Evolutionary conservation across 1,140 invertebrate species (phyloP).

Genomic region (Rhagoletis pomonella): DNA sequence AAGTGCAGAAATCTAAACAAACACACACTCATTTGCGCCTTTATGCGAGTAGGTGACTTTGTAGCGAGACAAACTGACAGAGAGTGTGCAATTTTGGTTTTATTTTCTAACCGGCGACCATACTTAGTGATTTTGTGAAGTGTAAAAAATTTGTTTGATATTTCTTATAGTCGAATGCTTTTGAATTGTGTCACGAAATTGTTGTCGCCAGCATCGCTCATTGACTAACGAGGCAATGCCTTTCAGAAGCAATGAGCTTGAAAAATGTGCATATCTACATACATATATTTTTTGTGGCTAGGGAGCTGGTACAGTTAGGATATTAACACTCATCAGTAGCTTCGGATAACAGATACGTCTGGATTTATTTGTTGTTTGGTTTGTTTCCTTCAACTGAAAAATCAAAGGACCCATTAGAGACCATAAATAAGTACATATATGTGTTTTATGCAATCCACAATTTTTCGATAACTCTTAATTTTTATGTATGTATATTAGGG

Average conservation of each 20-base stretch:
- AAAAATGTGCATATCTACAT: not conserved
- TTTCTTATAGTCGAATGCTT: constrained; percentile 20
- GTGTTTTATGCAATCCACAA: no score
- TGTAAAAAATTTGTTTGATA: constrained; percentile 46
- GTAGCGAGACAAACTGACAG: not conserved
- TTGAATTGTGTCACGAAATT: not conserved
- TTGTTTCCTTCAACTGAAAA: no score
- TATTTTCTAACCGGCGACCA: not conserved
- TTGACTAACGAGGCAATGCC: constrained; percentile 7
- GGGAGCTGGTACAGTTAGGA: no score
- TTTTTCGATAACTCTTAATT: no score
- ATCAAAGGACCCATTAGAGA: no score
- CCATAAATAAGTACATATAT: no score
- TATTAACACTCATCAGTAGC: no score
- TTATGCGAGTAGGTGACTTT: no score
- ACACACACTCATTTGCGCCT: not conserved
- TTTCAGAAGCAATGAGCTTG: constrained; percentile 37
- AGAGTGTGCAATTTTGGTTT: constrained; percentile 24
- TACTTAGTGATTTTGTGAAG: constrained; percentile 35
- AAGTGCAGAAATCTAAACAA: not conserved
- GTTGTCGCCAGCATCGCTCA: not conserved
- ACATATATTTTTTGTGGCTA: not conserved
- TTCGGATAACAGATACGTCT: no score
- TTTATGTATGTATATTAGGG: no score
- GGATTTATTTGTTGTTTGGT: not conserved